A percentile compares a stretch with the other conserved stretches of the same genome.
Evolutionary conservation across 37 sponge, comb jelly and placozoan genomes (phyloP).

Genomic region (Beroe forskalii): DNA sequence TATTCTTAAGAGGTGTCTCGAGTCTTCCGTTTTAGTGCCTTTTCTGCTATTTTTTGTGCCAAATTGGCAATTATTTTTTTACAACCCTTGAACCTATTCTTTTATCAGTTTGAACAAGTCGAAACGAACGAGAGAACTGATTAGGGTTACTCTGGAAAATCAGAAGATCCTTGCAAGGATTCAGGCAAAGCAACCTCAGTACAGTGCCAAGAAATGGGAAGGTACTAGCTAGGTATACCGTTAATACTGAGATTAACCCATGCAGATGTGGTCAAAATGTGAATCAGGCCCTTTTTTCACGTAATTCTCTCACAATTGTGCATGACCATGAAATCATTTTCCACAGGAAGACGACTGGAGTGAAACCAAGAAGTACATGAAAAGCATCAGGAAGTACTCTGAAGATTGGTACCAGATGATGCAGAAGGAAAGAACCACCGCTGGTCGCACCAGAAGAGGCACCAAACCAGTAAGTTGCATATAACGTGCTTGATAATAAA

Average conservation of each 20-base stretch:
- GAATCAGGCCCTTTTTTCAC: too few species aligned
- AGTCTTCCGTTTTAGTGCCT: too few species aligned
- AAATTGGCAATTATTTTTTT: too few species aligned
- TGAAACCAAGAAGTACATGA: slow-evolving; percentile 43
- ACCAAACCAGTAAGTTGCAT: slow-evolving; percentile 31
- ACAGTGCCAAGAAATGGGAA: slow-evolving; percentile 63
- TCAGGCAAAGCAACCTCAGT: slow-evolving; percentile 54
- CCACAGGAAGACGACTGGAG: slow-evolving; percentile 52
- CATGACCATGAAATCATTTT: too few species aligned
- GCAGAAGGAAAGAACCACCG: background rate
- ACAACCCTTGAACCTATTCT: too few species aligned
- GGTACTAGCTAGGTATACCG: too few species aligned
- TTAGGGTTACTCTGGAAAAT: slow-evolving; percentile 66
- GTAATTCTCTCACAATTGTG: too few species aligned
- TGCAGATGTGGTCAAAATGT: too few species aligned
- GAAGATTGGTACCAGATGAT: slow-evolving; percentile 53
- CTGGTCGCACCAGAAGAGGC: background rate
- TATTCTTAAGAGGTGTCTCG: too few species aligned
- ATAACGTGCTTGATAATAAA: too few species aligned
- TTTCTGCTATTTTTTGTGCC: too few species aligned
- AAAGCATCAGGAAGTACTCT: slow-evolving; percentile 7
- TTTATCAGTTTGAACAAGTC: slow-evolving; percentile 67
- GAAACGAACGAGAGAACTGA: slow-evolving; percentile 59
- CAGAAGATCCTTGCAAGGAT: slow-evolving; percentile 61
- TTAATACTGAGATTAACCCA: too few species aligned